Conservation (phyloP, 2,797 vertebrate species). For the Urosaurus nigricauda region DNA sequence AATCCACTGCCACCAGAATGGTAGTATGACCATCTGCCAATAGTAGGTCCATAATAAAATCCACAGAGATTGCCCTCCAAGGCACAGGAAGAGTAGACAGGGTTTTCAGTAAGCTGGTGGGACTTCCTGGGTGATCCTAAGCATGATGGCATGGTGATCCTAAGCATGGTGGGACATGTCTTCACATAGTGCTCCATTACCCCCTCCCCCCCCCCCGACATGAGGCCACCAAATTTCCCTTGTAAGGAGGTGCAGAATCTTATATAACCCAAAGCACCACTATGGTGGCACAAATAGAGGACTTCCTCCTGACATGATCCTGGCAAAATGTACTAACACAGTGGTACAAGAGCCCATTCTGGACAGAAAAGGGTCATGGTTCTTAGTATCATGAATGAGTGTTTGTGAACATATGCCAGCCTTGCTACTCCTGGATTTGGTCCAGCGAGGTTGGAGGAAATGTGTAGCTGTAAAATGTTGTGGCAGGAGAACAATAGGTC, state of each 20-base stretch:
- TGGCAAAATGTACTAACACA: too few species aligned
- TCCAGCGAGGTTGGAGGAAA: too few species aligned
- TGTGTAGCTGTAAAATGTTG: too few species aligned
- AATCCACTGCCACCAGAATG: not conserved
- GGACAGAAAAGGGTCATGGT: too few species aligned
- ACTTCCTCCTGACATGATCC: too few species aligned
- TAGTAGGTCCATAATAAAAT: not conserved
- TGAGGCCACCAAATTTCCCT: not conserved
- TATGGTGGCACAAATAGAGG: too few species aligned
- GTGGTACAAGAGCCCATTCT: too few species aligned
- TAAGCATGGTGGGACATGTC: not conserved
- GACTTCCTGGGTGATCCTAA: not conserved
- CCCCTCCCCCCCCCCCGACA: fast-evolving
- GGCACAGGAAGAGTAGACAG: not conserved
- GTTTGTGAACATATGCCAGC: too few species aligned
- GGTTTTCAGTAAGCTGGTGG: not conserved
- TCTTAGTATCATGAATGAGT: too few species aligned
- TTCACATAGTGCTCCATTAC: not conserved
- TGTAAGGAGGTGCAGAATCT: too few species aligned
- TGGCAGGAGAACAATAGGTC: not conserved
- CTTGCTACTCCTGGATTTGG: too few species aligned
- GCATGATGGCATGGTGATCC: not conserved
- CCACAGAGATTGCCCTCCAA: not conserved
- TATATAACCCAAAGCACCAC: too few species aligned
- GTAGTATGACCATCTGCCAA: not conserved